These are phyloP conservation scores for Eupithecia pulchellata DNA, from an alignment of 2,888 invertebrate genomes.

Conservation along the genomic window DNA sequence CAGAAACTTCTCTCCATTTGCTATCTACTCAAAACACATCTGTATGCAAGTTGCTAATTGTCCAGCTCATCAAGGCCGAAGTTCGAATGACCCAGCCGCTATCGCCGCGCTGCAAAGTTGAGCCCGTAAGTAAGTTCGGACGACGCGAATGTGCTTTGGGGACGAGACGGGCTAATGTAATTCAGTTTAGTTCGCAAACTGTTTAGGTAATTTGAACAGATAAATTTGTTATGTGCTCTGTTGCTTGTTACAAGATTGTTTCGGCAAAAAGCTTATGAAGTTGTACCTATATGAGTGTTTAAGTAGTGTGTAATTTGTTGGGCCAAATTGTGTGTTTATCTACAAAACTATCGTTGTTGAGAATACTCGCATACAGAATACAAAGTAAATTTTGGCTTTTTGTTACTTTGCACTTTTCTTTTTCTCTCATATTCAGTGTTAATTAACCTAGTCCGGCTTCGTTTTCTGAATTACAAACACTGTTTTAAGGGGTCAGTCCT, in stretches of 20 bases:
- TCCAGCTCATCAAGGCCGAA: neutral
- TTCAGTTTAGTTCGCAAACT: slow-evolving; percentile 47
- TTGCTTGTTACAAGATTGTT: slow-evolving; percentile 24
- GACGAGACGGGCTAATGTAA: slow-evolving; percentile 46
- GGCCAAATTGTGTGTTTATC: neutral
- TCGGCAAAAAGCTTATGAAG: slow-evolving; percentile 21
- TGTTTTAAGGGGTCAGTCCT: neutral
- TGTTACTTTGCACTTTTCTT: neutral
- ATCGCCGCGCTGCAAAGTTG: slow-evolving; percentile 27
- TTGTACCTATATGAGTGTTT: slow-evolving; percentile 9
- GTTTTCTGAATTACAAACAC: too few species aligned
- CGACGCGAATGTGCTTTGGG: slow-evolving; percentile 47
- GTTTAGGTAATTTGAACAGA: slow-evolving; percentile 43
- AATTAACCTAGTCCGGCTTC: neutral
- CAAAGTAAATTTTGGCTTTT: neutral
- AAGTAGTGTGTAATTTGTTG: slow-evolving; percentile 6
- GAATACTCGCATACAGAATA: neutral
- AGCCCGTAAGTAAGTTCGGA: slow-evolving; percentile 48
- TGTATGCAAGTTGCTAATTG: neutral
- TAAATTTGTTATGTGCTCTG: slow-evolving; percentile 34
- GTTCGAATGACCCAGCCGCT: slow-evolving; percentile 12
- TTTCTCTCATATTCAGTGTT: neutral
- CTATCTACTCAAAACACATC: neutral
- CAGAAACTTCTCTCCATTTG: too few species aligned
- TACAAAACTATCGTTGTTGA: neutral